phyloP scores from a whole-genome alignment of 2,797 vertebrate genomes.

The Sebastes diaconus region DNA sequence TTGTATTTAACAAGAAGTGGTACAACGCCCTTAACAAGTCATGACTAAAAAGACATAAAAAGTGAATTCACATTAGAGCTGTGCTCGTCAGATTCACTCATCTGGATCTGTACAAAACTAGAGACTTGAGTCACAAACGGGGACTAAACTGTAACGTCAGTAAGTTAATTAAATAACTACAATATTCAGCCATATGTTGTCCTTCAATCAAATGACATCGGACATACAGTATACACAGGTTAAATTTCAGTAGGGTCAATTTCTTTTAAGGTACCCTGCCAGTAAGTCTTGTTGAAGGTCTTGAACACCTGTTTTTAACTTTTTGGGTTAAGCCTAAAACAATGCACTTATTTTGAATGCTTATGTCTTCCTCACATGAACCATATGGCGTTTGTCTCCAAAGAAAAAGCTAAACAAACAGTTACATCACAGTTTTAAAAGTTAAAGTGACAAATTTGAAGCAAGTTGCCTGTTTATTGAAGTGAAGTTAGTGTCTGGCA shows the following conservation, averaged over 20 bases:
- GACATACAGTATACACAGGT: no score
- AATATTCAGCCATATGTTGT: background rate
- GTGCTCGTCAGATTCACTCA: no score
- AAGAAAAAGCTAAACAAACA: background rate
- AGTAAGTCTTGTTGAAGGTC: background rate
- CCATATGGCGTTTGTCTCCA: background rate
- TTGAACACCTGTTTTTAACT: background rate
- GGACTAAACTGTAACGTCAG: background rate
- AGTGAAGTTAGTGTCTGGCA: background rate
- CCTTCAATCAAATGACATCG: background rate
- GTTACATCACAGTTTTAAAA: background rate
- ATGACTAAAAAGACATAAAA: no score
- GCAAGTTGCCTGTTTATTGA: background rate
- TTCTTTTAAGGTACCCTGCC: no score
- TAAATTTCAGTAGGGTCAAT: background rate
- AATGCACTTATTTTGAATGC: background rate
- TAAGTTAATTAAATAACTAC: background rate
- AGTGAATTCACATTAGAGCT: no score
- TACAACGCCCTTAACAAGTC: background rate
- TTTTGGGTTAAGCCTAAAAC: background rate
- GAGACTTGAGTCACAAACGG: background rate
- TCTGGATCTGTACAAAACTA: background rate
- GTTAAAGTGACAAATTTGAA: background rate
- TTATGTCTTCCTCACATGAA: no score
- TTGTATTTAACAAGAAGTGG: background rate